Percentiles rank a stretch among this genome's conserved stretches.
Conservation (phyloP, 2,888 invertebrate genomes). For the Lycaena phlaeas region DNA sequence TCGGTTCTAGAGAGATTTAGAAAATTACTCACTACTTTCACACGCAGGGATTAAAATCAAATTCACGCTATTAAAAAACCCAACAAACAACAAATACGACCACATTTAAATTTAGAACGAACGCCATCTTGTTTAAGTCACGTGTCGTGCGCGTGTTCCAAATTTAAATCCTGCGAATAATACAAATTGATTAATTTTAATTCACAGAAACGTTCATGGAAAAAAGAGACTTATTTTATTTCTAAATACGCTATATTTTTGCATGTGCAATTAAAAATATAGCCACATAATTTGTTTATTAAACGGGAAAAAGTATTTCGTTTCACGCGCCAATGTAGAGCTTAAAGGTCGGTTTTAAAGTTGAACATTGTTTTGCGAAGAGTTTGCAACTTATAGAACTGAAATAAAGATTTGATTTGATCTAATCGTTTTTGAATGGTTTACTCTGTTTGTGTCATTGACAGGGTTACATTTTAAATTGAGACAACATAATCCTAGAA, state of each 20-base stretch:
- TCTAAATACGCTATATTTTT: not conserved
- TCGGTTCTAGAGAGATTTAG: not conserved
- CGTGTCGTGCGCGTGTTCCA: conserved; percentile 24
- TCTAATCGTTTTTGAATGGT: conserved; percentile 17
- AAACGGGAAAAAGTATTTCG: not conserved
- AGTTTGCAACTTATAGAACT: not conserved
- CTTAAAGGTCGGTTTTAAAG: not conserved
- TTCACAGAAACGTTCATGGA: conserved; percentile 1
- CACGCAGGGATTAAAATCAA: conserved; percentile 18
- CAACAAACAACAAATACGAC: conserved; percentile 35
- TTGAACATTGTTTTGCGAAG: not conserved
- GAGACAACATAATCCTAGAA: conserved; percentile 11
- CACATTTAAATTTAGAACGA: conserved; percentile 28
- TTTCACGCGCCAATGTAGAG: not conserved
- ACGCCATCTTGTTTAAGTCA: conserved; percentile 25
- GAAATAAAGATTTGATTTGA: conserved; percentile 13
- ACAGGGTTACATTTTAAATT: no score
- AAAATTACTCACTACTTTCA: conserved; percentile 14
- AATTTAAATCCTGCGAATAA: conserved; percentile 23
- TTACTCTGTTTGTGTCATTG: conserved; percentile 21
- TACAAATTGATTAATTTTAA: conserved; percentile 19
- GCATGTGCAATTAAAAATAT: not conserved
- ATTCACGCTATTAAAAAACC: conserved; percentile 30
- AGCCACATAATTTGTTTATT: not conserved
- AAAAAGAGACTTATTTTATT: not conserved